A percentile compares a stretch with the other conserved stretches of the same genome.
Evolutionary conservation across 2,888 invertebrate species (phyloP).

Genomic region (Bruchidius siliquastri): DNA sequence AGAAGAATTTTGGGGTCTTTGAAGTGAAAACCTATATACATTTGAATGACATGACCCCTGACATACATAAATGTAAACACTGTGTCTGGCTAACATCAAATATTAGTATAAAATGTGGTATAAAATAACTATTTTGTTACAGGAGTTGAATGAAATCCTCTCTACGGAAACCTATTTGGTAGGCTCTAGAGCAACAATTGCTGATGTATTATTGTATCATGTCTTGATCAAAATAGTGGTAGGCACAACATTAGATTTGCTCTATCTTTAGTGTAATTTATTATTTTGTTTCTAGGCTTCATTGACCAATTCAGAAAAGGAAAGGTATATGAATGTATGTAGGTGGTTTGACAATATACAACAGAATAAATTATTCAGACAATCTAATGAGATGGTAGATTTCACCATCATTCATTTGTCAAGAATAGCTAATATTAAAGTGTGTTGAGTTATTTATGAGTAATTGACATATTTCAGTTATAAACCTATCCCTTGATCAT

Average conservation of each 20-base stretch:
- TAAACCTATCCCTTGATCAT: not conserved
- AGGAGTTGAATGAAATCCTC: constrained; percentile 56
- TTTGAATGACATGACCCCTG: too few relatives aligned
- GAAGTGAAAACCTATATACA: too few relatives aligned
- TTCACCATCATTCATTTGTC: constrained; percentile 46
- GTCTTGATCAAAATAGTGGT: constrained; percentile 63
- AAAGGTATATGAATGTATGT: constrained; percentile 64
- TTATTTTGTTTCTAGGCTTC: constrained; percentile 53
- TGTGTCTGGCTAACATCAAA: too few relatives aligned
- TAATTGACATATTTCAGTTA: not conserved
- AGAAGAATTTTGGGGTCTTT: too few relatives aligned
- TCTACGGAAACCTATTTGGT: constrained; percentile 55
- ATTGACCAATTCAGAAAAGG: constrained; percentile 61
- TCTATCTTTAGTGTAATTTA: constrained; percentile 19
- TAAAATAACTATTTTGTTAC: too few relatives aligned
- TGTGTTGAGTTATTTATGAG: not conserved
- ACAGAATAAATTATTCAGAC: constrained; percentile 60
- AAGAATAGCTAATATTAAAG: constrained; percentile 17
- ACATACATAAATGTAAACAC: too few relatives aligned
- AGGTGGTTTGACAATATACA: constrained; percentile 77
- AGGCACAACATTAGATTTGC: constrained; percentile 33
- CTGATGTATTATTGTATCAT: constrained; percentile 68
- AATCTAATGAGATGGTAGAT: constrained; percentile 48
- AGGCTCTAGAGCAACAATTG: constrained; percentile 55
- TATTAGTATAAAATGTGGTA: too few relatives aligned